Evolutionary conservation across 1,140 invertebrate genomes (phyloP).

Genomic region (Trachymyrmex septentrionalis): DNA sequence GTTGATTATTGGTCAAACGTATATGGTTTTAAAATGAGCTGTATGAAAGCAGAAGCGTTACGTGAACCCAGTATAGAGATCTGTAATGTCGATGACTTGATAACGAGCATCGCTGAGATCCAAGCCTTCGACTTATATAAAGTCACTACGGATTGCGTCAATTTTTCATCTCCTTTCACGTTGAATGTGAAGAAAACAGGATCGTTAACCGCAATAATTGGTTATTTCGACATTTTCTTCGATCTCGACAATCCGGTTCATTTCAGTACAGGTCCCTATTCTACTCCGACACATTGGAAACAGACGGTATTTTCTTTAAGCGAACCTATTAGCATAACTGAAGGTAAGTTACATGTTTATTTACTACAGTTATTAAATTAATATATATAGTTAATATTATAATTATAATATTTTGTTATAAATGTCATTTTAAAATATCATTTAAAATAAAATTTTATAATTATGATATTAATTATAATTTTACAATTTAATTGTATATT

Average conservation of each 20-base stretch:
- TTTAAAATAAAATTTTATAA: background rate
- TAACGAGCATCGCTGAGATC: constrained; percentile 91
- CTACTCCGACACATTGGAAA: constrained; percentile 97
- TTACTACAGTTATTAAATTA: constrained; percentile 9
- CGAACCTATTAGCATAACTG: constrained; percentile 90
- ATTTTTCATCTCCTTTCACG: constrained; percentile 93
- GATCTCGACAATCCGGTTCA: constrained; percentile 90
- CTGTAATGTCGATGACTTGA: constrained; percentile 91
- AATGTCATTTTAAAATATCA: background rate
- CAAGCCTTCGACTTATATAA: constrained; percentile 93
- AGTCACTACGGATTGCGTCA: constrained; percentile 93
- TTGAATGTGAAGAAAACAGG: constrained; percentile 91
- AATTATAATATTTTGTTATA: constrained; percentile 3
- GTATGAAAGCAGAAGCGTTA: constrained; percentile 95
- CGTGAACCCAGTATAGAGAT: constrained; percentile 96
- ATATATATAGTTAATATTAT: constrained; percentile 17
- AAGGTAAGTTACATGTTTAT: constrained; percentile 87
- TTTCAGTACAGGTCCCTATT: constrained; percentile 92
- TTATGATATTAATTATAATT: constrained; percentile 15
- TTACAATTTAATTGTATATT: background rate
- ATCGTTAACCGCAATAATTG: constrained; percentile 94
- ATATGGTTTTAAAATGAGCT: constrained; percentile 99
- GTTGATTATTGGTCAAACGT: constrained; percentile 98
- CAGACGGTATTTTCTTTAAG: constrained; percentile 98
- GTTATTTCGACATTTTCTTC: constrained; percentile 97